Evolutionary conservation across 2,113 vertebrate genomes (phyloP).

Genomic region (Grammomys surdaster): DNA sequence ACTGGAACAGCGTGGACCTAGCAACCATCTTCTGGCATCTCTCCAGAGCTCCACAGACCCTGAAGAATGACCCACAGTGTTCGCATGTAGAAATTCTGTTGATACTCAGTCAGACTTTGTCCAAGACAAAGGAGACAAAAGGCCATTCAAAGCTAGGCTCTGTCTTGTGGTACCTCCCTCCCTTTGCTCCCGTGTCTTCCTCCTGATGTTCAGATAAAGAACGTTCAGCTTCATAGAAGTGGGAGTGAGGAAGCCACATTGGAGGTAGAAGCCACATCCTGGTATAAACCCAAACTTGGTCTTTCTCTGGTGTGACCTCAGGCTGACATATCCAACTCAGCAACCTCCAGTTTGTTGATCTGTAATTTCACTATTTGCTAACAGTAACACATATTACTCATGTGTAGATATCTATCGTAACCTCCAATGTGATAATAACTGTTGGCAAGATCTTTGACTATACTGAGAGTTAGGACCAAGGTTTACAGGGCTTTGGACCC

Average conservation of each 20-base stretch:
- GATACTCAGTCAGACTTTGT: constrained; percentile 12
- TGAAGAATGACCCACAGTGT: constrained; percentile 47
- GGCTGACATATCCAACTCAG: not conserved
- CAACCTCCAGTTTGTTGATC: not conserved
- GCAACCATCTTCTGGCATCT: constrained; percentile 44
- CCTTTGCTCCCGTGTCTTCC: not conserved
- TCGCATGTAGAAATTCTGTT: constrained; percentile 60
- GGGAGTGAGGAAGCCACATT: not conserved
- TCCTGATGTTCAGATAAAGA: not conserved
- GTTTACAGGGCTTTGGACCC: not conserved
- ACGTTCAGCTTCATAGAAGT: not conserved
- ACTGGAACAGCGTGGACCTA: constrained; percentile 62
- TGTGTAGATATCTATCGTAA: not conserved
- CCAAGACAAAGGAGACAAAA: constrained; percentile 43
- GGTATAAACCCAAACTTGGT: not conserved
- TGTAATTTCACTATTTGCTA: not conserved
- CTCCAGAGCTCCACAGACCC: constrained; percentile 29
- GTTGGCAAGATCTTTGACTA: not conserved
- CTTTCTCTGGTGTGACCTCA: not conserved
- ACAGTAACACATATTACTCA: not conserved
- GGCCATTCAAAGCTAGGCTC: constrained; percentile 21
- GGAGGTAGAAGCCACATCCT: not conserved
- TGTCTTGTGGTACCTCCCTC: constrained; percentile 23
- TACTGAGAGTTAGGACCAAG: not conserved
- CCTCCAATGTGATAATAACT: not conserved